Conservation (phyloP, 1,140 invertebrate species). For the Zaprionus ornatus region DNA sequence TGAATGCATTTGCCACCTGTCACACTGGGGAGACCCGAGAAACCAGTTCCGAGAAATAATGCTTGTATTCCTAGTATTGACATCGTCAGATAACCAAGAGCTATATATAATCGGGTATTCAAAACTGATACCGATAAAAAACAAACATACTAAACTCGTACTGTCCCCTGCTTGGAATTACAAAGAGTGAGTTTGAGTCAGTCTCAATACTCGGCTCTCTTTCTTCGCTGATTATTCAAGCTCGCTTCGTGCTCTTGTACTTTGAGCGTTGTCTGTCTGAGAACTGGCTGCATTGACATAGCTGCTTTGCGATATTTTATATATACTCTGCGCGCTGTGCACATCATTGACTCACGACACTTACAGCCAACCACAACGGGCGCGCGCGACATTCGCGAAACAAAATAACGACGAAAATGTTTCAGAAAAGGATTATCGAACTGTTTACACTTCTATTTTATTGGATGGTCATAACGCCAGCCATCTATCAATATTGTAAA, state of each 20-base stretch:
- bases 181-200: slow-evolving; percentile 26
- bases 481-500: slow-evolving; percentile 62
- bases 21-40: slow-evolving; percentile 39
- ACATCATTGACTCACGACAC: slow-evolving; percentile 72
- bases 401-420: slow-evolving; percentile 44
- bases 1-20: slow-evolving; percentile 39
- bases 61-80: slow-evolving; percentile 57
- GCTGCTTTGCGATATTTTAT: slow-evolving; percentile 40
- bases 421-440: slow-evolving; percentile 76
- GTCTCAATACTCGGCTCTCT: background rate
- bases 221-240: background rate
- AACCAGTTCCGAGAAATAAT: slow-evolving; percentile 70
- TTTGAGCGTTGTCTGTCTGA: slow-evolving; percentile 4
- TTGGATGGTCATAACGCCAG: slow-evolving; percentile 64
- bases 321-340: slow-evolving; percentile 61
- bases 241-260: slow-evolving; percentile 5
- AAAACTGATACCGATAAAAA: slow-evolving; percentile 47
- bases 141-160: background rate
- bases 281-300: slow-evolving; percentile 35
- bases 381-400: slow-evolving; percentile 5
- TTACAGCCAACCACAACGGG: slow-evolving; percentile 51
- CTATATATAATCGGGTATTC: slow-evolving; percentile 14
- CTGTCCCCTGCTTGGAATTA: background rate
- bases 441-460: slow-evolving; percentile 67
- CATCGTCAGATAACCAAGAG: slow-evolving; percentile 19